A percentile compares a stretch with the other conserved stretches of the same genome.
phyloP scores from a whole-genome alignment of 2,888 invertebrate genomes.

The Drosophila anceps region DNA sequence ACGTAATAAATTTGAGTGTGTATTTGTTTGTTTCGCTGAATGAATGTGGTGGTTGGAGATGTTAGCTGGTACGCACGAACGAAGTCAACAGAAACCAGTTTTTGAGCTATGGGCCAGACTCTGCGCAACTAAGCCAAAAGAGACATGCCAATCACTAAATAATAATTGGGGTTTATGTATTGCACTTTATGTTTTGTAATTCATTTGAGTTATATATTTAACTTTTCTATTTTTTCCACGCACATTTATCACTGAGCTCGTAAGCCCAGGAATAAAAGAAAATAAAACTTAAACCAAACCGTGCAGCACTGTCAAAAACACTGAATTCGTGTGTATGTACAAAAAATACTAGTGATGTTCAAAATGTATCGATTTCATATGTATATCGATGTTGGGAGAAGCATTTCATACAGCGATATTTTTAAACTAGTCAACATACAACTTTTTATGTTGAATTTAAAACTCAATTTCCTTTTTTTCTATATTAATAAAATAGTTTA shows the following conservation, averaged over 20 bases:
- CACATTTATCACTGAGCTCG: conserved; percentile 22
- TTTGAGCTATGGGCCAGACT: conserved; percentile 48
- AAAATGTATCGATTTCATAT: conserved; percentile 9
- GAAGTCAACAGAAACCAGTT: conserved; percentile 65
- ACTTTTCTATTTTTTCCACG: conserved; percentile 1
- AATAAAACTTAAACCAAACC: conserved; percentile 50
- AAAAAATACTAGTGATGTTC: conserved; percentile 41
- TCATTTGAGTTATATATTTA: not conserved
- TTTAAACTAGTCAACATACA: not conserved
- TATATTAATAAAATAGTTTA: no score
- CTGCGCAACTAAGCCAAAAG: conserved; percentile 28
- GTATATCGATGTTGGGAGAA: conserved; percentile 17
- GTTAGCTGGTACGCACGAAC: conserved; percentile 45
- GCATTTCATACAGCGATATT: conserved; percentile 4
- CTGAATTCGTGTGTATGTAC: conserved; percentile 42
- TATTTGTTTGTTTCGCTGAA: conserved; percentile 18
- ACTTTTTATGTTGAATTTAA: not conserved
- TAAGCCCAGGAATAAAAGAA: conserved; percentile 31
- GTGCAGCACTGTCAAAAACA: conserved; percentile 45
- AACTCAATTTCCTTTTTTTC: no score
- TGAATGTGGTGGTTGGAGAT: conserved; percentile 34
- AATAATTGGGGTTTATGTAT: conserved; percentile 3
- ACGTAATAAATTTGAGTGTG: conserved; percentile 30
- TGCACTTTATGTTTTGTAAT: not conserved
- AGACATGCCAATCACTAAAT: conserved; percentile 20